Conservation (phyloP, 1,140 invertebrate species). For the Scaptomyza graminum region DNA sequence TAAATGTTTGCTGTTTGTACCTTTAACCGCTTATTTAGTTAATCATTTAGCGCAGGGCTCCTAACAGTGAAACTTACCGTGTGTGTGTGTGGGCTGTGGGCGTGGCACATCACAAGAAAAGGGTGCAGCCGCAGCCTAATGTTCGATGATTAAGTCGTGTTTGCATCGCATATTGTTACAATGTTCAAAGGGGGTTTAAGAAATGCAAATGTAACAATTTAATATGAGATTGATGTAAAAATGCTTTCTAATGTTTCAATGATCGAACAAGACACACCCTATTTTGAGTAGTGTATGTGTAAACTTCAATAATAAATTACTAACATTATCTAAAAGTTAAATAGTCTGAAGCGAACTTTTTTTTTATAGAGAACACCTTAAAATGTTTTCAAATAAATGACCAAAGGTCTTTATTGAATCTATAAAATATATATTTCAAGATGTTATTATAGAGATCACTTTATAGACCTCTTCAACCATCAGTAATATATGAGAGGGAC, state of each 20-base stretch:
- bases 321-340: too few species aligned
- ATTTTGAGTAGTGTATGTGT: too few species aligned
- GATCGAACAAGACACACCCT: neutral
- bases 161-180: neutral
- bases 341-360: too few species aligned
- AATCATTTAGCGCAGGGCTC: conserved; percentile 47
- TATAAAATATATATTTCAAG: too few species aligned
- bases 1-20: conserved; percentile 29
- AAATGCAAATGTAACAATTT: conserved; percentile 12
- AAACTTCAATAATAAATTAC: too few species aligned
- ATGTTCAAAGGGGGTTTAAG: conserved; percentile 4
- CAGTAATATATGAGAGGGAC: neutral
- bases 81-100: conserved; percentile 1
- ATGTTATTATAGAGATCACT: too few species aligned
- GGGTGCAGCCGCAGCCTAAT: conserved; percentile 9
- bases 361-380: too few species aligned
- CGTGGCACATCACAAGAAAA: conserved; percentile 5
- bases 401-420: too few species aligned
- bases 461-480: neutral
- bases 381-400: too few species aligned
- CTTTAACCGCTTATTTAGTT: conserved; percentile 51
- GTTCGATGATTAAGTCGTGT: conserved; percentile 18
- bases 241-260: neutral
- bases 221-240: neutral
- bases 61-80: conserved; percentile 1